Evolutionary conservation across 2,113 vertebrate genomes (phyloP).

Genomic region (Microtus pennsylvanicus): DNA sequence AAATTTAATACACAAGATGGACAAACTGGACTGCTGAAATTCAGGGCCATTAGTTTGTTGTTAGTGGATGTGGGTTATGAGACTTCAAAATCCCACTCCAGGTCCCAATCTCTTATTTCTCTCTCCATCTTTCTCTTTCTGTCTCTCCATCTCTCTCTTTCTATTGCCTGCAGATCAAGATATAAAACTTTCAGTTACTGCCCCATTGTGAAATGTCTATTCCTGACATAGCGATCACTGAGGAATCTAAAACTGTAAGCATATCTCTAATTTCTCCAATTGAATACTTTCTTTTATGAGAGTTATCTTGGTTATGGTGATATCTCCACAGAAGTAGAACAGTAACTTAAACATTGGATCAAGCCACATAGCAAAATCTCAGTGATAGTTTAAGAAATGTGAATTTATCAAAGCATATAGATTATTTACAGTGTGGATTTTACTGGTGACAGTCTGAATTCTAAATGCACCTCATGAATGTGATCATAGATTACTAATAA

Average conservation of each 20-base stretch:
- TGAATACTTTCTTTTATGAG: not conserved
- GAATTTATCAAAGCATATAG: not conserved
- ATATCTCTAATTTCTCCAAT: not conserved
- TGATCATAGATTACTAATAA: not conserved
- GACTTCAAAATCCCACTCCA: not conserved
- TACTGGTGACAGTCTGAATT: not conserved
- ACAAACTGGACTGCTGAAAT: no score
- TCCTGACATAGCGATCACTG: no score
- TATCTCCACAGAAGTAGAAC: not conserved
- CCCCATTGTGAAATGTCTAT: not conserved
- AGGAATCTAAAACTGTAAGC: not conserved
- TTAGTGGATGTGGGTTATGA: no score
- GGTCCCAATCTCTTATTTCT: not conserved
- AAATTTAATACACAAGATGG: no score
- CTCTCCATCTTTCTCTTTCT: not conserved
- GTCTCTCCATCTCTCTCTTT: not conserved
- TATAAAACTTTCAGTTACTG: not conserved
- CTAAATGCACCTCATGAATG: not conserved
- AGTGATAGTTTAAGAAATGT: not conserved
- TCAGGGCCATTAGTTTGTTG: no score
- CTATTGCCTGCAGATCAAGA: not conserved
- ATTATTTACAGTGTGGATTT: not conserved
- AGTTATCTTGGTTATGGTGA: not conserved
- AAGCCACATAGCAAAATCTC: not conserved
- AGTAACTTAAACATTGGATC: not conserved